Percentiles rank a stretch among this genome's conserved stretches.
Conservation (phyloP, 2,113 vertebrate genomes). For the Petrocephalus microphthalmus region DNA sequence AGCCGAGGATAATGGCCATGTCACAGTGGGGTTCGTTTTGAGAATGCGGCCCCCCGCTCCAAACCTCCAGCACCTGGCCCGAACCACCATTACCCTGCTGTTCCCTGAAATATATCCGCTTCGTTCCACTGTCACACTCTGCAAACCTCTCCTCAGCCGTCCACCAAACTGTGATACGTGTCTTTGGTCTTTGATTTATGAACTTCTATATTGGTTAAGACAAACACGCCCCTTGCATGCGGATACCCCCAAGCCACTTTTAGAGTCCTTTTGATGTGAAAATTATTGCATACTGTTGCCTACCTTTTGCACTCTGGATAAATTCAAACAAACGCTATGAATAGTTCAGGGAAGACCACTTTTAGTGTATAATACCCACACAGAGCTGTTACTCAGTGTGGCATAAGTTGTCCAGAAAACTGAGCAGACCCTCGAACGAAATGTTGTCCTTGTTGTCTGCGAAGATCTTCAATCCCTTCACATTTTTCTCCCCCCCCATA, state of each 20-base stretch:
- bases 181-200: constrained; percentile 19
- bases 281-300: constrained; percentile 5
- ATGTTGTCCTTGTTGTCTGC: background rate
- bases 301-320: background rate
- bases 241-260: background rate
- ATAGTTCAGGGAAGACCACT: background rate
- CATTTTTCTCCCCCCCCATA: background rate
- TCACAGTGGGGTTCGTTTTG: constrained; percentile 18
- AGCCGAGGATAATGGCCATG: background rate
- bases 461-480: background rate
- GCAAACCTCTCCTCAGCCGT: background rate
- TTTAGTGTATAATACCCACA: background rate
- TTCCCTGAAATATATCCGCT: constrained; percentile 14
- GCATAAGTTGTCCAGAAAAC: background rate
- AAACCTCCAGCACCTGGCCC: constrained; percentile 12
- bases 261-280: background rate
- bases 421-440: background rate
- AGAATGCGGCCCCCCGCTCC: background rate
- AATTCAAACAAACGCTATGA: background rate
- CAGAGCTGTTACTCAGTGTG: background rate
- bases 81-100: background rate
- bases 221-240: background rate
- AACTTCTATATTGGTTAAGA: constrained; percentile 12
- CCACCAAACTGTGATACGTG: constrained; percentile 9
- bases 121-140: background rate